Percentiles rank a stretch among this genome's conserved stretches.
phyloP scores from a whole-genome alignment of 2,888 invertebrate species.

The Rosalia funebris region DNA sequence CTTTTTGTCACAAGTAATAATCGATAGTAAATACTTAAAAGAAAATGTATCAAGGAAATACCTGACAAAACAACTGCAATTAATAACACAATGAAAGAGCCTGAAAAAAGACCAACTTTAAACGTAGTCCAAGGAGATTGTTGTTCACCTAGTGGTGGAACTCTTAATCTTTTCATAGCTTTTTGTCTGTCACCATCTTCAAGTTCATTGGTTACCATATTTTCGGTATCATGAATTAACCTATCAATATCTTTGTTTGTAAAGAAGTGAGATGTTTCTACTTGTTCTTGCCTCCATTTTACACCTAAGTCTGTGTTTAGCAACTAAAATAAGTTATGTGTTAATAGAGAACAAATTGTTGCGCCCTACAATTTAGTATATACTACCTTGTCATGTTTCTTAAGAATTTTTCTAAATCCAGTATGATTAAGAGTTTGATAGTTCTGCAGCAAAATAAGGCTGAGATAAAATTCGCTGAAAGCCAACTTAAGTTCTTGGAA shows the following conservation, averaged over 20 bases:
- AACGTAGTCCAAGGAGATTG: conserved; percentile 86
- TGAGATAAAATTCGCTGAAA: conserved; percentile 90
- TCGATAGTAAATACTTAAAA: too few relatives aligned
- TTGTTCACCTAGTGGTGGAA: conserved; percentile 86
- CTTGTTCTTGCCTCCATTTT: conserved; percentile 81
- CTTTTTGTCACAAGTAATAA: too few relatives aligned
- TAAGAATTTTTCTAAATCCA: conserved; percentile 89
- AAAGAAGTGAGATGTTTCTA: conserved; percentile 86
- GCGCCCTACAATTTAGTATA: too few relatives aligned
- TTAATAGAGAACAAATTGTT: neutral
- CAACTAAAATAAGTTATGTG: conserved; percentile 62
- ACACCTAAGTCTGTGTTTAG: conserved; percentile 71
- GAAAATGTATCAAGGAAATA: too few relatives aligned
- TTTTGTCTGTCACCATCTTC: conserved; percentile 84
- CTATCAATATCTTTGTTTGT: conserved; percentile 87
- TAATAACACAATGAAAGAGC: conserved; percentile 80
- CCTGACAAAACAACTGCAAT: conserved; percentile 78
- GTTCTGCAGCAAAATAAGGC: conserved; percentile 85
- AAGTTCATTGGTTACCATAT: conserved; percentile 73
- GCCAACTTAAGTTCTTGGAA: conserved; percentile 86
- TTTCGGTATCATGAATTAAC: conserved; percentile 83
- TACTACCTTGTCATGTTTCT: conserved; percentile 86
- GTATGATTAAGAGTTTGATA: conserved; percentile 90
- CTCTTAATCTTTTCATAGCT: conserved; percentile 87
- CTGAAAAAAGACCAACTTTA: conserved; percentile 85